phyloP scores from a whole-genome alignment of 2,113 vertebrate species.

The Pelmatolapia mariae region DNA sequence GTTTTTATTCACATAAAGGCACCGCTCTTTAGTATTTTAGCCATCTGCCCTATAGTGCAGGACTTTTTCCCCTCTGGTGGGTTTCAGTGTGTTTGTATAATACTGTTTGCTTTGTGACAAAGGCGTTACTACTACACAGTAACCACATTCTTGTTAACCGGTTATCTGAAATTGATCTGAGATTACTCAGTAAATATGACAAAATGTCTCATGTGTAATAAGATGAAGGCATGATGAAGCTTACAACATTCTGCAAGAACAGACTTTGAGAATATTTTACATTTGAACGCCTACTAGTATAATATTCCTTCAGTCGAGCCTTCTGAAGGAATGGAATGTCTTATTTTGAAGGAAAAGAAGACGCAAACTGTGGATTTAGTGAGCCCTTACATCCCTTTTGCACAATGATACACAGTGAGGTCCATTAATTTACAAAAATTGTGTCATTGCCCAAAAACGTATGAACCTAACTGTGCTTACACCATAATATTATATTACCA shows the following conservation, averaged over 20 bases:
- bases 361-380: not conserved
- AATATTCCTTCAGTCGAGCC: not conserved
- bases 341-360: not conserved
- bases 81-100: not conserved
- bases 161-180: not conserved
- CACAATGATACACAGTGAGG: not conserved
- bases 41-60: not conserved
- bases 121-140: not conserved
- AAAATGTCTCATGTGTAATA: not conserved
- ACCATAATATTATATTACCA: not conserved
- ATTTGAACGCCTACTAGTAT: not conserved
- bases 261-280: not conserved
- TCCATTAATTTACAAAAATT: not conserved
- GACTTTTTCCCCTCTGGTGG: not conserved
- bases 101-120: not conserved
- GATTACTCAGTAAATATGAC: not conserved
- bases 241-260: fast-evolving
- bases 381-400: fast-evolving
- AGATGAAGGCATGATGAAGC: not conserved
- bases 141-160: not conserved
- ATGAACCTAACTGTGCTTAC: not conserved
- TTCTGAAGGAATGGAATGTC: fast-evolving
- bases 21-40: fast-evolving
- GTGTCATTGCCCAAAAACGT: not conserved
- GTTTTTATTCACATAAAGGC: not conserved